Base-by-base conservation (phyloP, 1,140 invertebrate genomes). In the Gerris buenoi region DNA sequence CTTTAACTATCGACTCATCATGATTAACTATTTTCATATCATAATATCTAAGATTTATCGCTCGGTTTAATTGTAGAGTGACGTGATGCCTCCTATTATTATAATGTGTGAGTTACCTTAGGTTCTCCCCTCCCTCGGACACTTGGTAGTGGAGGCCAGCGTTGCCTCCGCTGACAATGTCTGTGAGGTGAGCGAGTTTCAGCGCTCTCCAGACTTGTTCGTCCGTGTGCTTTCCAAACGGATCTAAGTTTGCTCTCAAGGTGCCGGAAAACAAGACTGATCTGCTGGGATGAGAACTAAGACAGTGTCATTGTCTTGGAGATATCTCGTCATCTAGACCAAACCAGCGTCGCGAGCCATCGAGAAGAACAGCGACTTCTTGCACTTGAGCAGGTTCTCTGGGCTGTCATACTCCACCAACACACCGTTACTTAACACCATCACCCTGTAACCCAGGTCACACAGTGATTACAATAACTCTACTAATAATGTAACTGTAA, bases 111-210 rank as follows among this genome's bases (percentile, higher is more conserved):
- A 46, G 18, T 46, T 46, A 80, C 79, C 78, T 92, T 67, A 95
- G 79, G 79, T 95, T 95, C 69, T 93, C 91, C 59, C 92, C 92
- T 66, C 91, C 91, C 78, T 94, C 91, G n/a, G 86, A 77, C 2
- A 94, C 84, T 78, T 89, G 86, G 75, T 93, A 86, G 66, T 86
- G 81, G 18, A 95, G 80, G 63, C 88, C 87, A 70, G 82, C 82
- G 18, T 83, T 72, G 23, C 93, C 78, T 67, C 80, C 80, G 77
- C 83, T 77, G 1, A 93, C 85, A 74, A 93, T 93, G 13, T 76
- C 63, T 77, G 91, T 91, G 3, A 94, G 80, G 78, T 86, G 83
- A 3, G 83, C 88, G 69, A 88, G 82, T 72, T 92, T 87, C 27
- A 95, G 74, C 23, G 89, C 85, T 68, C 79, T 81, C 91, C 91